Percentiles rank a stretch among this genome's conserved stretches.
phyloP scores from a whole-genome alignment of 2,113 vertebrate species.

The Recurvirostra avosetta region DNA sequence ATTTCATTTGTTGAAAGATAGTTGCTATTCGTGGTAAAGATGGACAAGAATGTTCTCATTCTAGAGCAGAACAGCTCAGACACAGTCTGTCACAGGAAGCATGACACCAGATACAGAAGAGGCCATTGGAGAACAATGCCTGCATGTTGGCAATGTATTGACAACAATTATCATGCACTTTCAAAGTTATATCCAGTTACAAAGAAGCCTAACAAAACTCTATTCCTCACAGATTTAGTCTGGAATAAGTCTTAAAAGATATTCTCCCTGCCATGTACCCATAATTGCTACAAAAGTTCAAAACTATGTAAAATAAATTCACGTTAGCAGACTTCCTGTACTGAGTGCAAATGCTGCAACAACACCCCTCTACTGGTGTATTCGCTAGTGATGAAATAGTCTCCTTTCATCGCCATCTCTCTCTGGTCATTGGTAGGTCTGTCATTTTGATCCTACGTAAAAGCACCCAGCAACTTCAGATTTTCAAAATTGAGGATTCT shows the following conservation, averaged over 20 bases:
- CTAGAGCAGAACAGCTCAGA: background rate
- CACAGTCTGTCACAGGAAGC: background rate
- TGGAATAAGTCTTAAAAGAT: background rate
- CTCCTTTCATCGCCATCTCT: background rate
- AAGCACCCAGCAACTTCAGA: background rate
- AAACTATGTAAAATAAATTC: background rate
- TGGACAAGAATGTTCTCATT: background rate
- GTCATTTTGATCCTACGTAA: background rate
- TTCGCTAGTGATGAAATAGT: background rate
- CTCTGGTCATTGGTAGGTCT: background rate
- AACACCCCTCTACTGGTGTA: background rate
- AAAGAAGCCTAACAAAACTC: background rate
- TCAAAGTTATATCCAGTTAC: background rate
- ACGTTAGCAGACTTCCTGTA: background rate
- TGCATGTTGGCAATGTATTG: accelerated
- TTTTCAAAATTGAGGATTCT: background rate
- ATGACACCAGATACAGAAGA: background rate
- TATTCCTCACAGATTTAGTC: too few relatives aligned
- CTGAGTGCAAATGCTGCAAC: background rate
- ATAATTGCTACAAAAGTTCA: background rate
- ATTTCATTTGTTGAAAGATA: background rate
- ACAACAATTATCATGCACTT: background rate
- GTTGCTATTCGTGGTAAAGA: background rate
- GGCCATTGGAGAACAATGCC: background rate
- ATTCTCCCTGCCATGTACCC: background rate